These are phyloP conservation scores for Leptodactylus fallax DNA, from an alignment of 2,797 vertebrate species.

Conservation along the genomic window DNA sequence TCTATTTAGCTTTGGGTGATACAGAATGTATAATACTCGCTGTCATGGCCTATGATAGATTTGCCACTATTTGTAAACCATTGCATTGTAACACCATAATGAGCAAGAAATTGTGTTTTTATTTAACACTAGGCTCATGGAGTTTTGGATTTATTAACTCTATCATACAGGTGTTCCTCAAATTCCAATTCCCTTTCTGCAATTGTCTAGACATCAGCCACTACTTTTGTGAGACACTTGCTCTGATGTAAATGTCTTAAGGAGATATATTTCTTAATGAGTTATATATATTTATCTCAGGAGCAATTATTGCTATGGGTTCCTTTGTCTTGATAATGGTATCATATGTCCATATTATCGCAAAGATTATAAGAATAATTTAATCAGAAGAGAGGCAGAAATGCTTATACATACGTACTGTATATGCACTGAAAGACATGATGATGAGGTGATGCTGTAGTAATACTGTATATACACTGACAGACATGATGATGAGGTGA, in stretches of 20 bases:
- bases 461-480: too few species aligned
- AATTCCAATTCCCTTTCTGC: conserved; percentile 11
- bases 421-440: too few species aligned
- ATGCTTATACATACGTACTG: too few species aligned
- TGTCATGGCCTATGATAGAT: conserved; percentile 13
- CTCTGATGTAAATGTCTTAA: conserved; percentile 6
- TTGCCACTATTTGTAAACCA: conserved; percentile 12
- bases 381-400: conserved; percentile 1
- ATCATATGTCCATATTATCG: conserved; percentile 37
- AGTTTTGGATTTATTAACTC: not conserved
- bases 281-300: not conserved
- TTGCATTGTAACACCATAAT: conserved; percentile 29
- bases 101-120: not conserved
- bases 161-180: not conserved
- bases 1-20: not conserved
- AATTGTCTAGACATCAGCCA: conserved; percentile 7
- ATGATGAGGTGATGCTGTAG: too few species aligned
- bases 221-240: conserved; percentile 25
- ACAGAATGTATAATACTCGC: conserved; percentile 29
- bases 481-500: too few species aligned
- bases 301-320: not conserved
- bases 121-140: not conserved
- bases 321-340: not conserved
- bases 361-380: conserved; percentile 16
- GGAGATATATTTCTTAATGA: conserved; percentile 15